Base-by-base conservation (phyloP, 2,113 vertebrate genomes). In the Kryptolebias marmoratus region DNA sequence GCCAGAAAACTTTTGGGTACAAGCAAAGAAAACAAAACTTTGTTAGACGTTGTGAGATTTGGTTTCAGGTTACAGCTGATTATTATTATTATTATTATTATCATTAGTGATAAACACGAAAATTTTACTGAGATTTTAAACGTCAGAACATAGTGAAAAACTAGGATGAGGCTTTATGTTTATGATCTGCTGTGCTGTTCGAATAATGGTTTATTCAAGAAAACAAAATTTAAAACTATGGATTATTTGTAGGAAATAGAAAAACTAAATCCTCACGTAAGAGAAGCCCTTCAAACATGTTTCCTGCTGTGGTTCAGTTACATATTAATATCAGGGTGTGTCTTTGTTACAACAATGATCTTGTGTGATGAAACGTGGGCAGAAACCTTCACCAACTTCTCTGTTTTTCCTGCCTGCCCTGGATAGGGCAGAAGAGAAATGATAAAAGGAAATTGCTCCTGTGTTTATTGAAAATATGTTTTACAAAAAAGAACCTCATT, bases 281-380 rank as follows among this genome's bases (percentile, higher is more conserved):
- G 6, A 48, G 45, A 28, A 50, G 50, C 28, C 18, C 6, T 54
- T 11, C 5, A n/a, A 13, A 5, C 4, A 3, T 14, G 12, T 28
- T 68, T 22, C 9, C 12, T 2, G 58, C 15, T 53, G 22, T 9
- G 11, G 32, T 18, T 44, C 36, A 18, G 39, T 63, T 57, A 13
- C 30, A 39, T 15, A 64, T 50, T 4, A 18, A 18, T 47, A n/a
- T 15, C 6, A 47, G 69, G 50, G 36, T 47, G 36, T 55, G 32
- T 71, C 12, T 42, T 9, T 55, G 39, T 55, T 32, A 12, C 47
- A 50, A 72, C 28, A 63, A 47, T 55, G 50, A n/a, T 62, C 36
- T 62, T 48, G 2, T 30, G 59, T 56, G 44, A 16, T 47, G 52
- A 72, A 63, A 64, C 13, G 61, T 56, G n/a, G 31, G 45, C 27